Evolutionary conservation across 1,140 invertebrate genomes (phyloP).

Genomic region (Drosophila carrolli): DNA sequence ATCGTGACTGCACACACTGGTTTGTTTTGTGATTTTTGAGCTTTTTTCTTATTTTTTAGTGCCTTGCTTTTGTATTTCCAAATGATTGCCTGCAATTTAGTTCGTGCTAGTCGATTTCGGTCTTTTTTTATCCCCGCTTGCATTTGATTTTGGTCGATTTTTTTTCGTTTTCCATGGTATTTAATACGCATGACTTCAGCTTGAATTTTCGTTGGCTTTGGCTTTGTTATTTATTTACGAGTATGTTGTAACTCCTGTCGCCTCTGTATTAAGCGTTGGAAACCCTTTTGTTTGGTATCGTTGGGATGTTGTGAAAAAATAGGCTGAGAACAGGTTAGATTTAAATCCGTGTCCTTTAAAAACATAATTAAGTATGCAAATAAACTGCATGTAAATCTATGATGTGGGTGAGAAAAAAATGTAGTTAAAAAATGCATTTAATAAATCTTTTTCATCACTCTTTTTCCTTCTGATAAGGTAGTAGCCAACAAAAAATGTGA

Average conservation of each 20-base stretch:
- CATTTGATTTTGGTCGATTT: constrained; percentile 33
- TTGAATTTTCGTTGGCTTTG: constrained; percentile 23
- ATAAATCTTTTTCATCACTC: neutral
- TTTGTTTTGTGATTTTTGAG: constrained; percentile 11
- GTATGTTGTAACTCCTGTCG: constrained; percentile 69
- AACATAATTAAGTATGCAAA: neutral
- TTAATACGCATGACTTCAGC: constrained; percentile 78
- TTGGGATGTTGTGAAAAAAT: constrained; percentile 9
- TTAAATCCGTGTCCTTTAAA: neutral
- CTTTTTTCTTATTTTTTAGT: constrained; percentile 17
- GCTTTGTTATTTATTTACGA: constrained; percentile 56
- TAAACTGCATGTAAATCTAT: neutral
- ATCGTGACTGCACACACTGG: constrained; percentile 31
- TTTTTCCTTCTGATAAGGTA: neutral
- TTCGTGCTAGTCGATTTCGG: constrained; percentile 74
- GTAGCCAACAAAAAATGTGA: neutral
- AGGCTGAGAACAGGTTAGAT: neutral
- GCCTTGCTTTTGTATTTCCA: constrained; percentile 60
- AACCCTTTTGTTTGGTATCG: constrained; percentile 31
- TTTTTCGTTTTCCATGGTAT: constrained; percentile 43
- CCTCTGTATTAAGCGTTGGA: constrained; percentile 20
- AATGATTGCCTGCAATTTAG: constrained; percentile 78
- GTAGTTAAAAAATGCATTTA: neutral
- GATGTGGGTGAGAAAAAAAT: no score
- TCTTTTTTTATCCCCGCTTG: constrained; percentile 39